A percentile compares a stretch with the other conserved stretches of the same genome.
phyloP scores from a whole-genome alignment of 2,113 vertebrate genomes.

The Irena cyanogastra region DNA sequence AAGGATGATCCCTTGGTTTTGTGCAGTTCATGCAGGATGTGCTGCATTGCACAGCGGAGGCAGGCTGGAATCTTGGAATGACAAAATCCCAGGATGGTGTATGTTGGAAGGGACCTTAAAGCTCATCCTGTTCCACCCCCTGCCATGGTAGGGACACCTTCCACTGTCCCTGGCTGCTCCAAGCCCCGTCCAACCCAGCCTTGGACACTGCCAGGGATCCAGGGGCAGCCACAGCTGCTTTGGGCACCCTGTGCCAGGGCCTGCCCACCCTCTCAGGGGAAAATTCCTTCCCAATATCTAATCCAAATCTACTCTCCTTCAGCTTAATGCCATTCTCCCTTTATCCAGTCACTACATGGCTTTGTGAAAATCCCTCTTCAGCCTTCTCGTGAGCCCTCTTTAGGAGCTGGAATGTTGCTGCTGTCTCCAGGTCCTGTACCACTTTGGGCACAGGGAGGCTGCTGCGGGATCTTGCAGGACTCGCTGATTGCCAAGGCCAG shows the following conservation, averaged over 20 bases:
- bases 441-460: neutral
- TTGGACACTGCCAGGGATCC: neutral
- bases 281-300: neutral
- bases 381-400: neutral
- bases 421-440: neutral
- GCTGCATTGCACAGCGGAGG: neutral
- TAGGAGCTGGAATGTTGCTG: neutral
- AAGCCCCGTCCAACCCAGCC: neutral
- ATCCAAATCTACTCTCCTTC: neutral
- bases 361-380: neutral
- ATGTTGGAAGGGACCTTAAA: neutral
- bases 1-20: neutral
- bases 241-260: neutral
- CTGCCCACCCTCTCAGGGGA: neutral
- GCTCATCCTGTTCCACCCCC: accelerated
- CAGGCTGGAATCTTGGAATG: neutral
- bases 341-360: neutral
- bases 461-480: neutral
- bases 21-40: neutral
- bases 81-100: neutral
- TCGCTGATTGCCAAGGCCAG: neutral
- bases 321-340: neutral
- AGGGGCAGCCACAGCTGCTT: neutral
- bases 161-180: neutral
- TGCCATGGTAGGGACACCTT: neutral